Evolutionary conservation across 2,113 vertebrate genomes (phyloP).

Genomic region (Lota lota): DNA sequence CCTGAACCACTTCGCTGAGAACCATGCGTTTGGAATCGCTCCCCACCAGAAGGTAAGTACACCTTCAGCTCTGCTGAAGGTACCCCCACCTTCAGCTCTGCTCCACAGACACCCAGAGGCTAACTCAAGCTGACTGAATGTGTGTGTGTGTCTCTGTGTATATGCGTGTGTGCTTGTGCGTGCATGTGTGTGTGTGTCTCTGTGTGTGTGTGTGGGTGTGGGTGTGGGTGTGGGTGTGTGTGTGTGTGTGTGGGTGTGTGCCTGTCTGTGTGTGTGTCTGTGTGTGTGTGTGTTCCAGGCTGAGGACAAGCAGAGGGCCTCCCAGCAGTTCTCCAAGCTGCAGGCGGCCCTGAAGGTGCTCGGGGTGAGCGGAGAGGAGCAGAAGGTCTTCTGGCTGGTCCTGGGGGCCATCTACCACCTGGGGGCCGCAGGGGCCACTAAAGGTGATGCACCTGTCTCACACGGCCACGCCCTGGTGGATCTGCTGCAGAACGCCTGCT

Average conservation of each 20-base stretch:
- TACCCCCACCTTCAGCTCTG: not conserved
- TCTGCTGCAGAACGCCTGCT: no score
- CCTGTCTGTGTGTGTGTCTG: not conserved
- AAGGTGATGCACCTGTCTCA: constrained; percentile 73
- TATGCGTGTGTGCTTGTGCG: not conserved
- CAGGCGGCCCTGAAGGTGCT: constrained; percentile 95
- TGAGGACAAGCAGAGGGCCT: constrained; percentile 90
- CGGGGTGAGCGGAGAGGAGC: constrained; percentile 86
- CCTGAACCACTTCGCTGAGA: constrained; percentile 92
- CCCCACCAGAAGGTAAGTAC: constrained; percentile 82
- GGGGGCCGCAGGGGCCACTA: constrained; percentile 91
- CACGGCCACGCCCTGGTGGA: no score
- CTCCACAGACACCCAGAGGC: no score
- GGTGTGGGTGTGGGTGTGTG: no score
- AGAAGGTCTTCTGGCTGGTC: constrained; percentile 82
- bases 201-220: not conserved
- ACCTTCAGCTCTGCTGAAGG: not conserved
- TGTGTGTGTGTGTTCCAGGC: constrained; percentile 61
- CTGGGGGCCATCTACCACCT: constrained; percentile 93
- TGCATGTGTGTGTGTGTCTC: not conserved
- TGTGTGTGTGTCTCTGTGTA: no score
- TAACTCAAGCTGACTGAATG: not conserved
- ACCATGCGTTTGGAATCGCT: constrained; percentile 83
- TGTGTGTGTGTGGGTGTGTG: not conserved
- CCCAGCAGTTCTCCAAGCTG: constrained; percentile 92